Evolutionary conservation across 2,797 vertebrate species (phyloP), one percentile per base, ranked within the genome.

Genomic region (Merluccius polli): DNA sequence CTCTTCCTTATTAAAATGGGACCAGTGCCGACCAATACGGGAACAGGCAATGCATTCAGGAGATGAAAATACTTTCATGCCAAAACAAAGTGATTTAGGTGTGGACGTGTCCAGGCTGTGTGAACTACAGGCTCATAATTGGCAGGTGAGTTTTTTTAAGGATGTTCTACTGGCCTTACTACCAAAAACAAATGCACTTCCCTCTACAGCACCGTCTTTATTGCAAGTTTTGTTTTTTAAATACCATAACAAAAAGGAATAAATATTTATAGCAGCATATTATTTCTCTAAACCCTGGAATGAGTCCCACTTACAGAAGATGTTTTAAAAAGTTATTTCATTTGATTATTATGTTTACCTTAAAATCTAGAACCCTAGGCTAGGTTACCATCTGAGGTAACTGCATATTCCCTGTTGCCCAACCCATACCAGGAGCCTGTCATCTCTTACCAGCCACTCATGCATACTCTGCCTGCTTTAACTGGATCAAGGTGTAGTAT

Each of bases 371-470:
- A 65, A 65, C 59, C 10, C n/a, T 27, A 27, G 8, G 52, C 52
- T 63, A n/a, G n/a, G n/a, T n/a, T n/a, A n/a, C n/a, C n/a, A n/a
- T n/a, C 33, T 35, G 33, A 27, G 52, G n/a, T 11, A 65, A 65
- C 59, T 65, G 59, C n/a, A 12, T 27, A 27, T 24, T 65, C 59
- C 59, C 36, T 7, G 78, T 81, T 85, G 83, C 89, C 88, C 87
- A 75, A 75, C 83, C 84, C 82, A 76, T 79, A 86, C 84, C 86
- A 86, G 70, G 75, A 86, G 87, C 91, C 92, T 87, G 82, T 80
- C 79, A 78, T 90, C 72, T 86, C 92, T 94, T 94, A 94, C 94
- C 92, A 89, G 90, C 86, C 82, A 85, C 41, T 84, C 79, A 84
- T 80, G 87, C 80, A 76, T 76, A 74, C 71, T 75, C 73, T 73